Conservation (phyloP, 2,888 invertebrate species). For the Hemaris fuciformis region DNA sequence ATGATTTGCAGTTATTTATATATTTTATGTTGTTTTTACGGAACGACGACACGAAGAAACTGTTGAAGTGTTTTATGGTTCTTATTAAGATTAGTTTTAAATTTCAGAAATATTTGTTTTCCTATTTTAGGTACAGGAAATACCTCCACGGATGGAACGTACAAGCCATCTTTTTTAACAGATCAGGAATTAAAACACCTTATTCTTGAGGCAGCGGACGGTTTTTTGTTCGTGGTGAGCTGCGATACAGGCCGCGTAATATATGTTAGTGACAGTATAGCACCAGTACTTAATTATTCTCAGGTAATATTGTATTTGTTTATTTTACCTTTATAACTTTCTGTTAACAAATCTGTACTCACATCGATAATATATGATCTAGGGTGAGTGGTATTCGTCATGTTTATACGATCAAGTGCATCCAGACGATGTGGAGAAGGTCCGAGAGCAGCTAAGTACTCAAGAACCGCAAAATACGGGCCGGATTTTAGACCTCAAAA, state of each 20-base stretch:
- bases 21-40: no score
- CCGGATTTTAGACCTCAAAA: slow-evolving; percentile 97
- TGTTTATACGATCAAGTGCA: slow-evolving; percentile 98
- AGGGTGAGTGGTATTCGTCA: slow-evolving; percentile 98
- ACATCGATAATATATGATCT: slow-evolving; percentile 27
- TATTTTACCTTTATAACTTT: not conserved
- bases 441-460: slow-evolving; percentile 97
- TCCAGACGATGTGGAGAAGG: slow-evolving; percentile 98
- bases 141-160: slow-evolving; percentile 97
- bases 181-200: slow-evolving; percentile 99
- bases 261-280: slow-evolving; percentile 99
- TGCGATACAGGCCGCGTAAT: slow-evolving; percentile 98
- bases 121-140: slow-evolving; percentile 92
- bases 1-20: no score
- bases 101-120: not conserved
- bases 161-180: slow-evolving; percentile 99
- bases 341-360: not conserved
- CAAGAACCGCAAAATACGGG: slow-evolving; percentile 98
- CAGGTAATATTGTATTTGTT: slow-evolving; percentile 79
- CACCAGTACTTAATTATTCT: slow-evolving; percentile 97
- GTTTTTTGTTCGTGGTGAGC: slow-evolving; percentile 96
- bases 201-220: slow-evolving; percentile 99
- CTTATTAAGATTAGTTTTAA: not conserved
- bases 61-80: no score
- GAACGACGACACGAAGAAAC: no score